Evolutionary conservation across 2,888 invertebrate genomes (phyloP).

Genomic region (Ligdia adustata): DNA sequence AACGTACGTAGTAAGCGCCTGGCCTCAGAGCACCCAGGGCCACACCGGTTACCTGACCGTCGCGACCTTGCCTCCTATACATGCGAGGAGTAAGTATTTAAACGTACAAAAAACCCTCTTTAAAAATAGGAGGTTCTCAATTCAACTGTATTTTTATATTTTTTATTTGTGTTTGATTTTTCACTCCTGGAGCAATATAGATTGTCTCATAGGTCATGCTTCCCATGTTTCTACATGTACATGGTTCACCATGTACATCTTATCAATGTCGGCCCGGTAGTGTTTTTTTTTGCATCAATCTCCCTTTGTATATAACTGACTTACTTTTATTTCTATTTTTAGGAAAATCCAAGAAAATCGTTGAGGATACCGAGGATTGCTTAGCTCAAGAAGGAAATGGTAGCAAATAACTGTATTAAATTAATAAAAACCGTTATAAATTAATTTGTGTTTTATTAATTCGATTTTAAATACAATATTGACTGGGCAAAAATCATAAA

Average conservation of each 20-base stretch:
- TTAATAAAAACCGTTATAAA: slow-evolving; percentile 8
- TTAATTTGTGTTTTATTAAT: slow-evolving; percentile 43
- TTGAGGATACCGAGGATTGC: slow-evolving; percentile 35
- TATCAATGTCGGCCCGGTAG: background rate
- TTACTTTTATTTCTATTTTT: slow-evolving; percentile 23
- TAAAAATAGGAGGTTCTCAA: no score
- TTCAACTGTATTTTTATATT: no score
- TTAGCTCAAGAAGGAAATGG: slow-evolving; percentile 37
- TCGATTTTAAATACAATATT: slow-evolving; percentile 41
- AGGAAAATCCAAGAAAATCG: slow-evolving; percentile 50
- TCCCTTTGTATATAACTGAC: no score
- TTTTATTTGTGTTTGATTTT: no score
- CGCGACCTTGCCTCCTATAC: slow-evolving; percentile 91
- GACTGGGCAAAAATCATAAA: slow-evolving; percentile 40
- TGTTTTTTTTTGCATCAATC: background rate
- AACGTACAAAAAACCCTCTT: no score
- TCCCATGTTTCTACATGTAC: no score
- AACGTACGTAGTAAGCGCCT: slow-evolving; percentile 87
- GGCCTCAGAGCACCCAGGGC: slow-evolving; percentile 91
- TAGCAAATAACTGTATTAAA: background rate
- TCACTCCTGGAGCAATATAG: no score
- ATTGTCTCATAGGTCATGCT: no score
- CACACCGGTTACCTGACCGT: slow-evolving; percentile 99
- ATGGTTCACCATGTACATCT: no score
- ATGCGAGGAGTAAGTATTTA: slow-evolving; percentile 67